Conservation (phyloP, 2,113 vertebrate genomes). For the Sigmodon hispidus region DNA sequence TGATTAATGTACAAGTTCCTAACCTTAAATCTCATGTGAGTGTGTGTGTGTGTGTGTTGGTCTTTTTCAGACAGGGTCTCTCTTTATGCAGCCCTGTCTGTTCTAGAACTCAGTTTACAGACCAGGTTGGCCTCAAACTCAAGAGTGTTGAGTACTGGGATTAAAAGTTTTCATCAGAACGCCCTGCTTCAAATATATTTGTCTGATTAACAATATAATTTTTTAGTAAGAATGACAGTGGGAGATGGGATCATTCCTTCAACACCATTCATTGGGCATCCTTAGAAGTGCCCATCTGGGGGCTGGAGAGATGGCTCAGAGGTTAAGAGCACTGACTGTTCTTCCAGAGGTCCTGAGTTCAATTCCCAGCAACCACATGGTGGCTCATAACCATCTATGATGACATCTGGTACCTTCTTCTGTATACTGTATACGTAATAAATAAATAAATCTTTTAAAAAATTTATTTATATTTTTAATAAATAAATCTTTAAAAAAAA, state of each 20-base stretch:
- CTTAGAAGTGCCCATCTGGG: background rate
- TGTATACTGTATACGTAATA: no score
- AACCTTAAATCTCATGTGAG: background rate
- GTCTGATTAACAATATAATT: background rate
- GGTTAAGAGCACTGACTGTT: no score
- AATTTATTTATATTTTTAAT: no score
- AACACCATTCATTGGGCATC: background rate
- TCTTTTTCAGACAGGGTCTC: background rate
- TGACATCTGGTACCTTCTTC: no score
- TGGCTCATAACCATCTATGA: no score
- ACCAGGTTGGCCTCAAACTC: background rate
- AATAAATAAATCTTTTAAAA: no score
- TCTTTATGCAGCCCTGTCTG: background rate
- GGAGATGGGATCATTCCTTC: background rate
- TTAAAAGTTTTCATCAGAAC: background rate
- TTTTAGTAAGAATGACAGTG: background rate
- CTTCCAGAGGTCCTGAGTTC: no score
- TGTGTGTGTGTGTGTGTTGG: background rate
- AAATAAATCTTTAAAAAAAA: no score
- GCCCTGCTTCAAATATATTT: slow-evolving; percentile 22
- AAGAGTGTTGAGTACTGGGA: background rate
- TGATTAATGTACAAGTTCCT: background rate
- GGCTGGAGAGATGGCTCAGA: no score
- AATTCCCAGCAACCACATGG: no score
- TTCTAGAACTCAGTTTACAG: background rate